phyloP scores from a whole-genome alignment of 1,140 invertebrate species.

The Bombus ignitus region DNA sequence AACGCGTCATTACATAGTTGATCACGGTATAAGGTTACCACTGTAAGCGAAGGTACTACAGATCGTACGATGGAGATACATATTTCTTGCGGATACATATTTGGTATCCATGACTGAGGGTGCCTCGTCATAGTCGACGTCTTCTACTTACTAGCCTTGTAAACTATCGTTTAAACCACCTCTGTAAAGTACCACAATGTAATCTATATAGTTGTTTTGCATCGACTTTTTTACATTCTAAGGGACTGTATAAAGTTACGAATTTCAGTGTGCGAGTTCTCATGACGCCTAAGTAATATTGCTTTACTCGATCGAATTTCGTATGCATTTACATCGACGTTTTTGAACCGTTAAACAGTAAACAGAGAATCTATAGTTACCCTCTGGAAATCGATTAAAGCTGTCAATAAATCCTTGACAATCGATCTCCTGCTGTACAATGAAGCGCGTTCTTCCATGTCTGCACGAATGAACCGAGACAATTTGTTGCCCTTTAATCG shows the following conservation, averaged over 20 bases:
- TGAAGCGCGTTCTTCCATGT: slow-evolving; percentile 13
- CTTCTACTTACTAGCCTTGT: not conserved
- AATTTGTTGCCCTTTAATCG: slow-evolving; percentile 48
- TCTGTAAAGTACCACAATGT: not conserved
- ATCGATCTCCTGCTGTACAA: not conserved
- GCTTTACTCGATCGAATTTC: not conserved
- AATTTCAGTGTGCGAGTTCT: not conserved
- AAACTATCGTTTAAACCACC: not conserved
- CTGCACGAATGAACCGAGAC: not conserved
- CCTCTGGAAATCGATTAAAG: slow-evolving; percentile 8
- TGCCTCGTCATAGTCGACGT: not conserved
- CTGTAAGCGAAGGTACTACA: not conserved
- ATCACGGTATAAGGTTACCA: not conserved
- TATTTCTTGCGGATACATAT: not conserved
- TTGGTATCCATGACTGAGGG: not conserved
- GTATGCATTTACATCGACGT: not conserved
- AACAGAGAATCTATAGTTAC: not conserved
- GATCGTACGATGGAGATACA: not conserved
- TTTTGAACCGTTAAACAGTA: not conserved
- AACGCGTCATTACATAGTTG: no score
- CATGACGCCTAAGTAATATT: no score
- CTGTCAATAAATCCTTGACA: slow-evolving; percentile 15
- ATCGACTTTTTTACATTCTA: not conserved
- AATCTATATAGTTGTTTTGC: not conserved
- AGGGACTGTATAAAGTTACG: not conserved